phyloP scores from a whole-genome alignment of 1,140 invertebrate genomes.

The Nylanderia fulva region DNA sequence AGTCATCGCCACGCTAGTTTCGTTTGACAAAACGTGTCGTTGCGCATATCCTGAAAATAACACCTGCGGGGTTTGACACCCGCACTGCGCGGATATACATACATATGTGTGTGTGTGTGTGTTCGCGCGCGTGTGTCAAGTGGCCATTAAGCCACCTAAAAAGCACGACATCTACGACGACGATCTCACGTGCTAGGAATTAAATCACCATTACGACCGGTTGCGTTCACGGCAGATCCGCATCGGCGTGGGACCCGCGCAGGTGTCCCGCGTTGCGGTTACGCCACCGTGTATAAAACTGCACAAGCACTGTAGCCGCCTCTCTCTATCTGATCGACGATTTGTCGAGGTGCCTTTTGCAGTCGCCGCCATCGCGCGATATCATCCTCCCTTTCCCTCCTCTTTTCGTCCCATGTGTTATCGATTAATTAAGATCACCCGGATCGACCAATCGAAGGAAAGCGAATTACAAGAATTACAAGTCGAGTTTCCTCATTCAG shows the following conservation, averaged over 20 bases:
- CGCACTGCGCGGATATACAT: neutral
- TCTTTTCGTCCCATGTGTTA: neutral
- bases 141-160: slow-evolving; percentile 80
- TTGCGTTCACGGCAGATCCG: slow-evolving; percentile 77
- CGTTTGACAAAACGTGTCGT: slow-evolving; percentile 59
- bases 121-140: slow-evolving; percentile 74
- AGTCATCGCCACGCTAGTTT: slow-evolving; percentile 67
- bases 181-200: slow-evolving; percentile 81
- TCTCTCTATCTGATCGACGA: slow-evolving; percentile 74
- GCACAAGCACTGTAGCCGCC: slow-evolving; percentile 38
- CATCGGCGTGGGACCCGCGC: slow-evolving; percentile 81
- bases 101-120: neutral
- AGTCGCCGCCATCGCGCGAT: slow-evolving; percentile 49
- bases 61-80: slow-evolving; percentile 48
- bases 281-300: slow-evolving; percentile 63
- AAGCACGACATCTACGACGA: slow-evolving; percentile 77
- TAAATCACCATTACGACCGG: slow-evolving; percentile 82
- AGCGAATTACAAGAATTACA: slow-evolving; percentile 20
- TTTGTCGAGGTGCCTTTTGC: slow-evolving; percentile 72
- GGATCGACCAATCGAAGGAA: slow-evolving; percentile 12
- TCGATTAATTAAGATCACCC: slow-evolving; percentile 52
- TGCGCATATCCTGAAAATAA: slow-evolving; percentile 41
- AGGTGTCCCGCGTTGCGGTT: slow-evolving; percentile 78
- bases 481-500: neutral
- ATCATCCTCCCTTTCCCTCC: slow-evolving; percentile 44